phyloP scores from a whole-genome alignment of 2,113 vertebrate species.

The Chiloscyllium plagiosum region DNA sequence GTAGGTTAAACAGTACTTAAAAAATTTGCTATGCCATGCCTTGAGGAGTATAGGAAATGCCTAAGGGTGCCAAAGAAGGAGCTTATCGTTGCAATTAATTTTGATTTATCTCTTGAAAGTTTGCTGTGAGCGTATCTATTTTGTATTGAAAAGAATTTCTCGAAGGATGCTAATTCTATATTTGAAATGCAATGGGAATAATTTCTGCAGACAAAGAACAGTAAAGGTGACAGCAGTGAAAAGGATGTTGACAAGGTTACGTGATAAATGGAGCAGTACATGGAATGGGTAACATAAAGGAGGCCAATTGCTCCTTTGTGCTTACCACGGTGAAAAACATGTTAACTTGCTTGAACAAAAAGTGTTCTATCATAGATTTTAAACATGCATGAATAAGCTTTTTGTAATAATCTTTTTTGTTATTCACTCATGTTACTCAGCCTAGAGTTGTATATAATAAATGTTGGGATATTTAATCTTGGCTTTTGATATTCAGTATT shows the following conservation, averaged over 20 bases:
- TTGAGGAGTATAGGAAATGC: background rate
- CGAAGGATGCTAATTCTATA: background rate
- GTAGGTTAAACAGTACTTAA: background rate
- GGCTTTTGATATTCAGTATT: background rate
- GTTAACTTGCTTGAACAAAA: conserved; percentile 11
- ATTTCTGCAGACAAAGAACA: background rate
- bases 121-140: background rate
- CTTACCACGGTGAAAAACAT: background rate
- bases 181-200: background rate
- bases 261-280: conserved; percentile 15
- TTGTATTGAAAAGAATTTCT: background rate
- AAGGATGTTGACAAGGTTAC: conserved; percentile 2
- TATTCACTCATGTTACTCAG: background rate
- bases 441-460: background rate
- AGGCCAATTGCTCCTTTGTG: conserved; percentile 3
- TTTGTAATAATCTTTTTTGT: conserved; percentile 1
- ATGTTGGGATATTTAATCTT: background rate
- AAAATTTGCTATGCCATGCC: background rate
- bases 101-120: background rate
- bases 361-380: background rate
- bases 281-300: background rate
- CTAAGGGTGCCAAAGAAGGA: background rate
- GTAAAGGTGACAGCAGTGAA: conserved; percentile 23
- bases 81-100: background rate
- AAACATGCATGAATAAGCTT: conserved; percentile 28